Evolutionary conservation across 92 coral and sea anemone genomes (phyloP).

Genomic region (Epizoanthus fatuus): DNA sequence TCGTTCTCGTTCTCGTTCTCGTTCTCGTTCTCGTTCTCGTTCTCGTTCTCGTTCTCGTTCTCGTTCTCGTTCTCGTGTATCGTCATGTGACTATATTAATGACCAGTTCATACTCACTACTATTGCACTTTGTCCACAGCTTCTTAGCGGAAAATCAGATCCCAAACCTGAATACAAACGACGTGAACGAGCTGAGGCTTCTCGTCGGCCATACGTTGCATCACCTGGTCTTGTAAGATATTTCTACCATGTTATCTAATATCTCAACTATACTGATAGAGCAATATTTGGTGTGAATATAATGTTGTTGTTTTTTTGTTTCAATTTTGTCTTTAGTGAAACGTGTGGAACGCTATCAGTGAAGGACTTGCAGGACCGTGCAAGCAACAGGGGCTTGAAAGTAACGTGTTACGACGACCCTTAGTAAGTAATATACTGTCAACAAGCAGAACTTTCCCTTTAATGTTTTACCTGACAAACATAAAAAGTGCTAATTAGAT

Average conservation of each 20-base stretch:
- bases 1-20: too few species aligned
- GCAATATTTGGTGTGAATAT: not conserved
- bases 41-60: too few species aligned
- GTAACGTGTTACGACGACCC: constrained; percentile 94
- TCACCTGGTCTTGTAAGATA: constrained; percentile 82
- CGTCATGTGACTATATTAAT: too few species aligned
- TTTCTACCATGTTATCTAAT: not conserved
- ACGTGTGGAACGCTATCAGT: constrained; percentile 85
- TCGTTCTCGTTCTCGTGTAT: too few species aligned
- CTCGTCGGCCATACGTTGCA: constrained; percentile 96
- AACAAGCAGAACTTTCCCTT: not conserved
- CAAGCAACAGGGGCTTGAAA: constrained; percentile 82
- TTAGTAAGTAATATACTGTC: constrained; percentile 67
- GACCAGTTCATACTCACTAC: not conserved
- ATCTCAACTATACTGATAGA: not conserved
- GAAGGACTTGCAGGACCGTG: constrained; percentile 81
- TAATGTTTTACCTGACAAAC: not conserved
- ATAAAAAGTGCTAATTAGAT: not conserved
- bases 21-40: too few species aligned
- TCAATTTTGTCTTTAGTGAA: constrained; percentile 67
- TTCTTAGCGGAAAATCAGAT: constrained; percentile 90
- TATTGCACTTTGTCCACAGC: constrained; percentile 39
- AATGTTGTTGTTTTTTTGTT: not conserved
- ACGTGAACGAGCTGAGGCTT: constrained; percentile 84
- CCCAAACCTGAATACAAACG: constrained; percentile 79